These are phyloP conservation scores for Philopedon plagiatum DNA, from an alignment of 2,888 invertebrate species.

Conservation along the genomic window DNA sequence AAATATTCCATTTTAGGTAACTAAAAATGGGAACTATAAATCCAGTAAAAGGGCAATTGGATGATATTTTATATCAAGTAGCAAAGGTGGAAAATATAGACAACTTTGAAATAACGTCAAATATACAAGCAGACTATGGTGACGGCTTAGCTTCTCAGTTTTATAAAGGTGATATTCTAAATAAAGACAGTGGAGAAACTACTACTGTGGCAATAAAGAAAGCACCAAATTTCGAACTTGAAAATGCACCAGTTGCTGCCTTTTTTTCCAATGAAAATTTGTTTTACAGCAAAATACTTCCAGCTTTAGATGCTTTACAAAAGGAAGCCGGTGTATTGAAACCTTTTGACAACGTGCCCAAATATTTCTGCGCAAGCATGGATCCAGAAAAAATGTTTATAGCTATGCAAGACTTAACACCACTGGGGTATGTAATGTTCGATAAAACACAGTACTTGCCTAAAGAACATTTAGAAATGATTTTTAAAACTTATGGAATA, in stretches of 20 bases:
- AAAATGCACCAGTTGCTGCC: background rate
- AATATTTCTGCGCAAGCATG: background rate
- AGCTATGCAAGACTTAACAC: constrained; percentile 25
- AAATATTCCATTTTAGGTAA: no score
- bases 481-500: constrained; percentile 38
- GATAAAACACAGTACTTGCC: constrained; percentile 35
- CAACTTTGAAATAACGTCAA: constrained; percentile 9
- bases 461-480: constrained; percentile 20
- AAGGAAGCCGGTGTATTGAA: background rate
- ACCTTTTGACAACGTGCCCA: constrained; percentile 26
- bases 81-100: constrained; percentile 21
- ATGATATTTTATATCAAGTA: constrained; percentile 12
- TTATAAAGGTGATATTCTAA: constrained; percentile 17
- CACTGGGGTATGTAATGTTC: constrained; percentile 25
- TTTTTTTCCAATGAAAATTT: constrained; percentile 29
- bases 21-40: background rate
- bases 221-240: constrained; percentile 7
- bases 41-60: background rate
- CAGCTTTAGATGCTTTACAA: constrained; percentile 15
- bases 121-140: background rate
- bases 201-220: constrained; percentile 28
- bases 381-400: constrained; percentile 18
- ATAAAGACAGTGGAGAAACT: constrained; percentile 28
- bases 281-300: constrained; percentile 28
- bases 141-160: constrained; percentile 22